These are phyloP conservation scores for Tachuris rubrigastra DNA, from an alignment of 2,113 vertebrate genomes.

Conservation along the genomic window DNA sequence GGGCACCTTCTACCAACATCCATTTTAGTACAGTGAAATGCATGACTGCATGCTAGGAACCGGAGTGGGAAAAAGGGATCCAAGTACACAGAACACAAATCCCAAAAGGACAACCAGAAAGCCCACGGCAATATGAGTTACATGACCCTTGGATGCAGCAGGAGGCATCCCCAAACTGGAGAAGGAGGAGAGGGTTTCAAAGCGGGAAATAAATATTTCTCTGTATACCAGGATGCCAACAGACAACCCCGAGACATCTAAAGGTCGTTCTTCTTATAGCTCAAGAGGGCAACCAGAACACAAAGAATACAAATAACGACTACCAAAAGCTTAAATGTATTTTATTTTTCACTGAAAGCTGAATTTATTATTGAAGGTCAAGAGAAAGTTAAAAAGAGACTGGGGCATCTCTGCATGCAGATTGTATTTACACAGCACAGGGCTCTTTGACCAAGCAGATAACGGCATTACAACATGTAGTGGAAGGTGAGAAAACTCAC, in stretches of 20 bases:
- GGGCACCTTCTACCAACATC: background rate
- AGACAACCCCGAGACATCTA: background rate
- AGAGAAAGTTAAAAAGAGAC: background rate
- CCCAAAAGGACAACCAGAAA: background rate
- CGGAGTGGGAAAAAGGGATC: background rate
- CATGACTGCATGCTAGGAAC: fast-evolving
- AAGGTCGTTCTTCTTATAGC: background rate
- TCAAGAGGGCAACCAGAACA: background rate
- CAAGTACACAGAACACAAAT: background rate
- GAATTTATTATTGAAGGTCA: background rate
- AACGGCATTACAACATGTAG: background rate
- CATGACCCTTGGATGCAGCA: background rate
- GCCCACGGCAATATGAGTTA: background rate
- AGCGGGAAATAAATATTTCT: background rate
- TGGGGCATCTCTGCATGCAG: background rate
- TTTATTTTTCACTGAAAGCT: constrained; percentile 1
- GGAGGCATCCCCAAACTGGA: background rate
- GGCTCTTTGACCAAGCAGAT: background rate
- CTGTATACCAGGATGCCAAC: background rate
- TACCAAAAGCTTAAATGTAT: background rate
- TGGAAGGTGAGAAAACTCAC: background rate
- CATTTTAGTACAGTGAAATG: background rate
- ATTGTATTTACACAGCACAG: background rate
- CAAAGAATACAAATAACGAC: background rate
- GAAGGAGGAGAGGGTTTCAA: background rate